Base-by-base conservation (phyloP, 2,888 invertebrate genomes). In the Tipula confusa region DNA sequence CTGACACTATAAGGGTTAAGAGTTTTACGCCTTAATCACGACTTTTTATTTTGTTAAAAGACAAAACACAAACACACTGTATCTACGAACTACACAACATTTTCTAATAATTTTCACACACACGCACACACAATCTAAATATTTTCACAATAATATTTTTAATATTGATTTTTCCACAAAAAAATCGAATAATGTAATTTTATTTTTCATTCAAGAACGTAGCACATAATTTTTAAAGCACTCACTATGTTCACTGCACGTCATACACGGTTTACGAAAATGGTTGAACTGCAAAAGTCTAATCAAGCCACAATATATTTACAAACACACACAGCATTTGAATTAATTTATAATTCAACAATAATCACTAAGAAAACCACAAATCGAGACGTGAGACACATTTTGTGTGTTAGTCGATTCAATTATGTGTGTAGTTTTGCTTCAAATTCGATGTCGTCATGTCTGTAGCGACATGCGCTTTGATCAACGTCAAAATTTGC, bases 381-480 rank as follows among this genome's bases (percentile, higher is more conserved):
- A 64, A 64, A 64, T 24, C 64, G 64, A 64, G 64, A 7, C 9
- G 64, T 24, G 64, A 64, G 64, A 64, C 64, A 64, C 64, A 64
- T 64, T 64, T 64, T 64, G 2, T 64, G 64, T 24, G 64, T 64
- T n/a, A n/a, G n/a, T 64, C 24, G 5, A 64, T 64, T 24, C 64
- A 64, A 24, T 64, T 64, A 9, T 64, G 24, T 13, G 38, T 64
- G 24, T 24, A 64, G 4, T n/a, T 6, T 24, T n/a, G 64, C 24
- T 64, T 64, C n/a, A 64, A 64, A 24, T 64, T 64, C 64, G 64
- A 64, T 64, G 64, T 64, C 64, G 64, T 64, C 64, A 64, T 64
- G 13, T 36, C 2, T 15, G 24, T n/a, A 15, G 2, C 64, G 64
- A 64, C 64, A 64, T 64, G 64, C 64, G 64, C 64, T 18, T 48